These are phyloP conservation scores for Balearica regulorum DNA, from an alignment of 2,797 vertebrate species.

Conservation along the genomic window DNA sequence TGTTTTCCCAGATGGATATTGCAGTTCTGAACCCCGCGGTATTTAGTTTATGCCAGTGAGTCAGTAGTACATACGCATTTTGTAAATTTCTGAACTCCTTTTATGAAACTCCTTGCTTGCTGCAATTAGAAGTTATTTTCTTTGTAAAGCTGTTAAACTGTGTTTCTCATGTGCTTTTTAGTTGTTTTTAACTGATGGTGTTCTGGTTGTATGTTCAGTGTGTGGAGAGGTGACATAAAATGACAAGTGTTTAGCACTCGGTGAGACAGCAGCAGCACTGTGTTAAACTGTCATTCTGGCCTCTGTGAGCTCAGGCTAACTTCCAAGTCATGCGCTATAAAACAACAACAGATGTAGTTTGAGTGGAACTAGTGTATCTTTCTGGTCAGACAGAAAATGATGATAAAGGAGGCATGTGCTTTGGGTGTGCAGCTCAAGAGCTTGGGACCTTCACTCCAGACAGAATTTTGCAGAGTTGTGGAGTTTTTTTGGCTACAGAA, in stretches of 20 bases:
- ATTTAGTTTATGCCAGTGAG: not conserved
- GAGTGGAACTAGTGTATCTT: not conserved
- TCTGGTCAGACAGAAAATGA: not conserved
- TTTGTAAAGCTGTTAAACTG: not conserved
- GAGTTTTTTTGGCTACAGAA: not conserved
- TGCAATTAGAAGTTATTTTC: not conserved
- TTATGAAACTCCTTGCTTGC: not conserved
- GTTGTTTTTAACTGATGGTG: not conserved
- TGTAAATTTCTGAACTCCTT: not conserved
- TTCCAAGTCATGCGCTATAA: not conserved
- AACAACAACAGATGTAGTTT: not conserved
- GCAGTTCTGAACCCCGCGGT: not conserved
- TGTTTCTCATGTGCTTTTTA: not conserved
- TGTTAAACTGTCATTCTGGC: not conserved
- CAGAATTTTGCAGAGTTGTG: not conserved
- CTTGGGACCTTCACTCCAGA: not conserved
- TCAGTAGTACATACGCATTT: fast-evolving
- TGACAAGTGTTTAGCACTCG: not conserved
- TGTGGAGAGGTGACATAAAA: not conserved
- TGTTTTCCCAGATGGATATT: not conserved
- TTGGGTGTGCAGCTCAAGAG: not conserved
- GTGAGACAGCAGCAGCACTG: not conserved
- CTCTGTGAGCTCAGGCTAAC: not conserved
- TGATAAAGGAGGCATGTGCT: not conserved
- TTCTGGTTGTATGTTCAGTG: not conserved